A percentile compares a stretch with the other conserved stretches of the same genome.
Evolutionary conservation across 1,140 invertebrate species (phyloP).

Genomic region (Elymnias hypermnestra): DNA sequence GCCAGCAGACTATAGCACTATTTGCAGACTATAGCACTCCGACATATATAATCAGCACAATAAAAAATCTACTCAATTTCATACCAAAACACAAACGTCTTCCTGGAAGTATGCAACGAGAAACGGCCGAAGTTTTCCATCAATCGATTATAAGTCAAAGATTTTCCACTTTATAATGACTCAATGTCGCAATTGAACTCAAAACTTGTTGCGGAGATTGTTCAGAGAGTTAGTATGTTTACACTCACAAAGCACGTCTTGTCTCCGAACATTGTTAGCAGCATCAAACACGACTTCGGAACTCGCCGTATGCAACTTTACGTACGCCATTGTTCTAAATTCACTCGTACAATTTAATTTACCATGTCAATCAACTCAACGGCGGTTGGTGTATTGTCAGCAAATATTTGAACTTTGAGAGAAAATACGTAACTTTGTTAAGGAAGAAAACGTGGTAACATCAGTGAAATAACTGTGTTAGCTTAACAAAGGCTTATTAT

Average conservation of each 20-base stretch:
- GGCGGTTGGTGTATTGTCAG: not conserved
- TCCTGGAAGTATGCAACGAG: too few species aligned
- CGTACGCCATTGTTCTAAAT: conserved; percentile 1
- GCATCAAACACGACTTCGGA: conserved; percentile 7
- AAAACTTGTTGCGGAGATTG: conserved; percentile 18
- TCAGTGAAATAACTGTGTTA: too few species aligned
- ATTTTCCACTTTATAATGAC: not conserved
- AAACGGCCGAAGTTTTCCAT: too few species aligned
- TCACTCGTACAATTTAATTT: conserved; percentile 1
- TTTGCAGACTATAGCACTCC: too few species aligned
- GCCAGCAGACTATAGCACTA: too few species aligned
- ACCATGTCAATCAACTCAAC: not conserved
- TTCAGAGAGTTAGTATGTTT: conserved; percentile 14
- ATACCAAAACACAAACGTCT: too few species aligned
- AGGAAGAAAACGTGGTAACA: not conserved
- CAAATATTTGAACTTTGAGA: not conserved
- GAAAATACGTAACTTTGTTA: not conserved
- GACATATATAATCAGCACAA: too few species aligned
- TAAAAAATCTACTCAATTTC: not conserved
- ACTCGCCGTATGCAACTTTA: conserved; percentile 2
- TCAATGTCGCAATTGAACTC: conserved; percentile 3
- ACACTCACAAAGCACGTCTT: conserved; percentile 11
- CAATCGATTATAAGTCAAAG: not conserved
- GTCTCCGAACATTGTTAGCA: conserved; percentile 13
- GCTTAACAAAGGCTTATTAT: too few species aligned